Base-by-base conservation (phyloP, 2,888 invertebrate species). In the Eueremaeus valkanovi region DNA sequence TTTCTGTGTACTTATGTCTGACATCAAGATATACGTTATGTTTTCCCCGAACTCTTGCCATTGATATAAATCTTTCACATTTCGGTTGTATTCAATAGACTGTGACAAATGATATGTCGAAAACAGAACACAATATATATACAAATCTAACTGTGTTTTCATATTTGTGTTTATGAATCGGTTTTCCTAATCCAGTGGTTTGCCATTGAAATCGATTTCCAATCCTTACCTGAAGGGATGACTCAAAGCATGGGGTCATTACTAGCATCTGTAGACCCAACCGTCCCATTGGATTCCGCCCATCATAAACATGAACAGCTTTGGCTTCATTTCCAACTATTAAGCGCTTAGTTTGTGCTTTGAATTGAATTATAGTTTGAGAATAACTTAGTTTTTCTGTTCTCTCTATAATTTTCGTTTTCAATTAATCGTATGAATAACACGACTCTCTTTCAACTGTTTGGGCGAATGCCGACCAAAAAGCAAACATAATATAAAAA, bases 191-290 rank as follows among this genome's bases (percentile, higher is more conserved):
- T 66, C 36, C 36, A 40, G 66, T 21, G 66, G 63, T 33, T 63
- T 33, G 31, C 16, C 36, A 3, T 1, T 66, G 1, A 18, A 18
- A 33, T 66, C 66, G 21, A 33, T 33, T 66, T 40, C 9, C 40
- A 31, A 18, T 31, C 29, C 31, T 11, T 31, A 58, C 58, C 66
- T 66, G 9, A 40, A 66, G 29, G 36, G 31, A 63, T 63, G 63
- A 63, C 63, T 63, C 63, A 63, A 63, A 63, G 63, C 33, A 18
- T 31, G 13, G 11, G 33, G n/a, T 24, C 66, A 66, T 66, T 66
- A 66, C 40, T 21, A 16, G 21, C 29, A 33, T 1, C 36, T 13
- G 11, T 66, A 31, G 66, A 66, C 66, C 40, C 36, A 66, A 31
- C n/a, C 40, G 40, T 40, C 66, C 66, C 16, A 66, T 24, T 66